Evolutionary conservation across 2,888 invertebrate species (phyloP).

Genomic region (Epirrita christyi): DNA sequence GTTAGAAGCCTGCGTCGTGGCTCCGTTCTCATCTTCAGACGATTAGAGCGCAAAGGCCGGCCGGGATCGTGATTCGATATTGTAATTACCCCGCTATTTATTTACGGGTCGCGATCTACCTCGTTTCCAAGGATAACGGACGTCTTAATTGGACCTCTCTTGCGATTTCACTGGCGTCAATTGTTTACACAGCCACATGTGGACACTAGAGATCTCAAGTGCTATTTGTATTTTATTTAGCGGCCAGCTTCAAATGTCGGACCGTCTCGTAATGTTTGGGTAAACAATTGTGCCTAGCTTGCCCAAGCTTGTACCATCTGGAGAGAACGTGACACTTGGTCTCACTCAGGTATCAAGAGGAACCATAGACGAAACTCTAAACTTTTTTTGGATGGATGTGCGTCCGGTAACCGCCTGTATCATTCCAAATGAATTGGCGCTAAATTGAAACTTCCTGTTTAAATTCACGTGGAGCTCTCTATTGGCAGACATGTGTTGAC

Average conservation of each 20-base stretch:
- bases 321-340: constrained; percentile 79
- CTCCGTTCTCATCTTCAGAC: constrained; percentile 70
- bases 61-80: constrained; percentile 77
- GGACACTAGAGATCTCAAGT: constrained; percentile 70
- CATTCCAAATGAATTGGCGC: constrained; percentile 80
- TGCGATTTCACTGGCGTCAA: constrained; percentile 71
- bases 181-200: constrained; percentile 70
- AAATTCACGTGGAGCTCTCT: constrained; percentile 72
- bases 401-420: constrained; percentile 69
- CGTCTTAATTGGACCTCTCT: constrained; percentile 77
- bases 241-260: constrained; percentile 82
- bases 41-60: constrained; percentile 69
- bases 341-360: constrained; percentile 57
- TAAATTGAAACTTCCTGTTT: constrained; percentile 82
- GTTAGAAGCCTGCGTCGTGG: constrained; percentile 62
- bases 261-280: constrained; percentile 82
- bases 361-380: constrained; percentile 64
- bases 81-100: constrained; percentile 79
- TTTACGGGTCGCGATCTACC: constrained; percentile 69
- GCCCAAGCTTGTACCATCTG: constrained; percentile 81
- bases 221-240: constrained; percentile 82
- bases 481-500: constrained; percentile 73
- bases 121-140: constrained; percentile 76
- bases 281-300: constrained; percentile 77
- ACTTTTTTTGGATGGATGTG: constrained; percentile 64